Conservation (phyloP, 2,797 vertebrate species). For the Bovichtus variegatus region DNA sequence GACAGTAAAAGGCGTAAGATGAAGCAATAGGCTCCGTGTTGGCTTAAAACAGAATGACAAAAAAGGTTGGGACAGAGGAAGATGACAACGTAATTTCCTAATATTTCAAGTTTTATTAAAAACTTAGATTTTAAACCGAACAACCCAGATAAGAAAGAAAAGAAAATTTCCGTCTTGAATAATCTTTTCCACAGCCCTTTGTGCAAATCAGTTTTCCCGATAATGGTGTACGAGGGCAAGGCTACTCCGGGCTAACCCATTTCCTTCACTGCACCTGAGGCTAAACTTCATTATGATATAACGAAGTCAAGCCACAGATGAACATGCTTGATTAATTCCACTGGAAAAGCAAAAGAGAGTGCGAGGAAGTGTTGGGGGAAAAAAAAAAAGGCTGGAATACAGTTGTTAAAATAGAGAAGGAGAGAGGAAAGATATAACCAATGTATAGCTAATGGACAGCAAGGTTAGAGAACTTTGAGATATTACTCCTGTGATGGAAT, state of each 20-base stretch:
- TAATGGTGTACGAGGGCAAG: slow-evolving; percentile 53
- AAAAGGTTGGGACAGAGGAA: slow-evolving; percentile 52
- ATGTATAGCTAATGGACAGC: slow-evolving; percentile 36
- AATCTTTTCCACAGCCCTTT: slow-evolving; percentile 57
- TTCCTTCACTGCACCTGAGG: slow-evolving; percentile 74
- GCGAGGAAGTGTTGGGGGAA: not conserved
- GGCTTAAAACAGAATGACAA: slow-evolving; percentile 76
- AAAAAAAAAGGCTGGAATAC: not conserved
- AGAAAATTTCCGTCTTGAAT: slow-evolving; percentile 39
- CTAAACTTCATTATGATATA: slow-evolving; percentile 78
- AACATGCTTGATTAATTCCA: slow-evolving; percentile 74
- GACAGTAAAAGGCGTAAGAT: slow-evolving; percentile 71
- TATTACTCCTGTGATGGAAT: slow-evolving; percentile 60
- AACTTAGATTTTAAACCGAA: slow-evolving; percentile 68
- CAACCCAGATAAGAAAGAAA: slow-evolving; percentile 56
- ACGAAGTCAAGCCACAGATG: slow-evolving; percentile 75
- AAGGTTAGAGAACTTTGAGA: slow-evolving; percentile 45
- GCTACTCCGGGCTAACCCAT: slow-evolving; percentile 62
- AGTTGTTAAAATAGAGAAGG: not conserved
- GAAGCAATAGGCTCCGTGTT: slow-evolving; percentile 63
- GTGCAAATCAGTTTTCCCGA: slow-evolving; percentile 58
- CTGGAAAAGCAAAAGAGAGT: slow-evolving; percentile 51
- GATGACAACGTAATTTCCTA: slow-evolving; percentile 60
- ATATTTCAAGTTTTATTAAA: slow-evolving; percentile 68
- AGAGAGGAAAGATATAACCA: slow-evolving; percentile 9